Base-by-base conservation (phyloP, 2,888 invertebrate genomes). In the Aleiodes alternator region DNA sequence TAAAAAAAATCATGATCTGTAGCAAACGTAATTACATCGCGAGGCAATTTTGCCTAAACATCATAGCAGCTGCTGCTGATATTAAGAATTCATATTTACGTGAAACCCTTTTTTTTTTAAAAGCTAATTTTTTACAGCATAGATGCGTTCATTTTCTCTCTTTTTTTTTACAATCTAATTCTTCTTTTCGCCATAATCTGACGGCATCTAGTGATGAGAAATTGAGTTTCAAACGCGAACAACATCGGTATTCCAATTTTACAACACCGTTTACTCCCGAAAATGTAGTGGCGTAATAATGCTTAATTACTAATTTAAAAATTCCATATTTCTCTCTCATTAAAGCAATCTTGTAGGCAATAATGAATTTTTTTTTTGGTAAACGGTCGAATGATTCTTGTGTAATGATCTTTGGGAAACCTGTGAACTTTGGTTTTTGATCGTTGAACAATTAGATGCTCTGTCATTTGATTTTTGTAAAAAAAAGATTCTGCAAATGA, bases 21-120 rank as follows among this genome's bases (percentile, higher is more conserved):
- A 59, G 14, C 70, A n/a, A 73, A 78, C 69, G 75, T 80, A 81
- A 81, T 84, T 81, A 83, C 79, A 80, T 81, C 82, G 80, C 77
- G 9, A 78, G 74, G 80, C 80, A 85, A 85, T 84, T 83, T 84
- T 55, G 80, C 75, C 80, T 80, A 80, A 83, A 82, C 79, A 80
- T 80, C 79, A 74, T 72, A 79, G 83, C 84, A 82, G 85, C 84
- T 84, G 85, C 84, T 75, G 77, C 76, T 50, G 76, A 79, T 76
- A 68, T 76, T 78, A 78, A 51, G 71, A 71, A 76, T 51, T 51
- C 56, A 68, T 53, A 55, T 50, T 51, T 75, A 64, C 48, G 50
- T 53, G 50, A 73, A 51, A 51, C 72, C 4, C 4, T 34, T 34
- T 34, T 34, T 34, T 74, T 59, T 59, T 76, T 72, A 48, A 38